These are phyloP conservation scores for Drosophila paranaensis DNA, from an alignment of 2,888 invertebrate species.

Conservation along the genomic window DNA sequence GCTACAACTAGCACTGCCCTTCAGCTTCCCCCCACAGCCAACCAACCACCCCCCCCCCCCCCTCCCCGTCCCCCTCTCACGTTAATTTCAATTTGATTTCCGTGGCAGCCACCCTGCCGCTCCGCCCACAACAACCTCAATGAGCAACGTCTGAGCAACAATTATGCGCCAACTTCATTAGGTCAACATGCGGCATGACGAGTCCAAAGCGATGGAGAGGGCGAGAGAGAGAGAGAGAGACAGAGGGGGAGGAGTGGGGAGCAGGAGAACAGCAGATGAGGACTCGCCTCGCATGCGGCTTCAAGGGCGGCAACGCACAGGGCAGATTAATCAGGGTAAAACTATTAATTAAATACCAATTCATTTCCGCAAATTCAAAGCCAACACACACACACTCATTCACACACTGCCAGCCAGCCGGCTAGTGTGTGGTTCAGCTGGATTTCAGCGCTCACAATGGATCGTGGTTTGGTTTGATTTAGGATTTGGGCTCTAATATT, in stretches of 20 bases:
- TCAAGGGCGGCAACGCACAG: conserved; percentile 58
- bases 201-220: neutral
- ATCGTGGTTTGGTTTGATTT: conserved; percentile 66
- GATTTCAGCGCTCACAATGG: conserved; percentile 49
- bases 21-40: neutral
- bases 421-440: conserved; percentile 47
- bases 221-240: neutral
- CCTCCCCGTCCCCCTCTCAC: conserved; percentile 45
- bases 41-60: neutral
- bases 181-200: conserved; percentile 78
- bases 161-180: conserved; percentile 83
- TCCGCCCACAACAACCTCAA: conserved; percentile 31
- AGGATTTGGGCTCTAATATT: conserved; percentile 43
- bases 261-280: neutral
- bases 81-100: conserved; percentile 84
- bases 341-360: conserved; percentile 85
- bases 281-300: conserved; percentile 33
- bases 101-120: conserved; percentile 47
- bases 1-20: conserved; percentile 24
- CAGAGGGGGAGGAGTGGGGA: neutral
- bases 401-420: conserved; percentile 12
- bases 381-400: conserved; percentile 41
- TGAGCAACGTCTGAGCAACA: conserved; percentile 71
- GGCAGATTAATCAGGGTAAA: conserved; percentile 84
- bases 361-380: conserved; percentile 82